Conservation (phyloP, 2,888 invertebrate species). For the Aporophyla lueneburgensis region DNA sequence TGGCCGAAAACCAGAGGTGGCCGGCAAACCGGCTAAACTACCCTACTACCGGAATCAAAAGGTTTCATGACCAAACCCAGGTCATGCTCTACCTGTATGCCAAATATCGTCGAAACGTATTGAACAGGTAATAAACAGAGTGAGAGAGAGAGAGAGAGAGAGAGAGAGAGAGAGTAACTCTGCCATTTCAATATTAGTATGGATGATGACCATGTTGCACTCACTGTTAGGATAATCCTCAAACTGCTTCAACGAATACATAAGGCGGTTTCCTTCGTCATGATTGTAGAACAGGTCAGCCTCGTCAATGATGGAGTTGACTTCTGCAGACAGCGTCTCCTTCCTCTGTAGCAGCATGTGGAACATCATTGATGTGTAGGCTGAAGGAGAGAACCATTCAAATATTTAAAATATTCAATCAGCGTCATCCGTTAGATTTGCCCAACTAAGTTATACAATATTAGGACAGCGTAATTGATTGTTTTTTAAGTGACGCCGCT, state of each 20-base stretch:
- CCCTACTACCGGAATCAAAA: too few relatives aligned
- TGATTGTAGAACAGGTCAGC: slow-evolving; percentile 18
- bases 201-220: background rate
- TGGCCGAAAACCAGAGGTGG: too few relatives aligned
- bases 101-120: background rate
- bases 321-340: background rate
- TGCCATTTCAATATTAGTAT: background rate
- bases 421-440: background rate
- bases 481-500: too few relatives aligned
- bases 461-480: too few relatives aligned
- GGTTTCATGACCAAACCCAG: too few relatives aligned
- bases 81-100: background rate
- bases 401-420: background rate
- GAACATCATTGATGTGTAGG: slow-evolving; percentile 8
- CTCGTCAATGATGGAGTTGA: slow-evolving; percentile 35
- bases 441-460: too few relatives aligned
- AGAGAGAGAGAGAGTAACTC: background rate
- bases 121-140: background rate
- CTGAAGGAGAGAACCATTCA: background rate
- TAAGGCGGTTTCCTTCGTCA: slow-evolving; percentile 8
- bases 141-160: too few relatives aligned
- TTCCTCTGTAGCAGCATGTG: slow-evolving; percentile 10
- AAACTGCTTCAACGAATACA: slow-evolving; percentile 24
- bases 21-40: too few relatives aligned
- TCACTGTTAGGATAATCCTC: slow-evolving; percentile 41